Conservation (phyloP, 2,113 vertebrate genomes). For the Empidonax alnorum region DNA sequence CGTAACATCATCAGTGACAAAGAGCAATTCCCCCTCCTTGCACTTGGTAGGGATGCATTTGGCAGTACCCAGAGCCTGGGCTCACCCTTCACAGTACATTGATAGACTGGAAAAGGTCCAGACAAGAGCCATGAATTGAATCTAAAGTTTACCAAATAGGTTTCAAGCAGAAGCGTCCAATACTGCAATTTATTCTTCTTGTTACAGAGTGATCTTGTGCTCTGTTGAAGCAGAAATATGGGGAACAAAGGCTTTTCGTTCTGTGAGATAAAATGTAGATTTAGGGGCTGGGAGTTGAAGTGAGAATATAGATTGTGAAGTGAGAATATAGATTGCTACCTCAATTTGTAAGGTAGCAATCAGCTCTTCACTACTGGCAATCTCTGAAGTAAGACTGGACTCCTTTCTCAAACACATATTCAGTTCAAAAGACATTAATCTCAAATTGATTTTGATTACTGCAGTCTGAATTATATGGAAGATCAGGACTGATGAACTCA, state of each 20-base stretch:
- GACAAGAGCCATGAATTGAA: not conserved
- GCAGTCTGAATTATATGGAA: not conserved
- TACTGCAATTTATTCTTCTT: not conserved
- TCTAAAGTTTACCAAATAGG: not conserved
- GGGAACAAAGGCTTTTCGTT: not conserved
- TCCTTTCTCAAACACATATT: not conserved
- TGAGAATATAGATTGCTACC: not conserved
- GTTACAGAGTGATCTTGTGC: not conserved
- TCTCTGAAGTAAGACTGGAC: not conserved
- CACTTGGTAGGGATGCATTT: not conserved
- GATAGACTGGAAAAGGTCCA: not conserved
- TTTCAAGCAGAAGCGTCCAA: not conserved
- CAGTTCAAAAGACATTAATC: not conserved
- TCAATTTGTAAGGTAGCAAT: slow-evolving; percentile 4
- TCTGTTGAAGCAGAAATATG: not conserved
- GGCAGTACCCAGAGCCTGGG: not conserved
- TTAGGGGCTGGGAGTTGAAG: not conserved
- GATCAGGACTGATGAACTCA: not conserved
- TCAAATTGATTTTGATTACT: not conserved
- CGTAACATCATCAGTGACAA: not conserved
- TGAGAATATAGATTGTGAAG: not conserved
- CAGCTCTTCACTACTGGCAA: not conserved
- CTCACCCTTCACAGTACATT: not conserved
- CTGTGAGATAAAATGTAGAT: not conserved
- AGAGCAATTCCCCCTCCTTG: not conserved